Percentiles rank a stretch among this genome's conserved stretches.
Evolutionary conservation across 1,140 invertebrate species (phyloP).

Genomic region (Calycopis cecrops): DNA sequence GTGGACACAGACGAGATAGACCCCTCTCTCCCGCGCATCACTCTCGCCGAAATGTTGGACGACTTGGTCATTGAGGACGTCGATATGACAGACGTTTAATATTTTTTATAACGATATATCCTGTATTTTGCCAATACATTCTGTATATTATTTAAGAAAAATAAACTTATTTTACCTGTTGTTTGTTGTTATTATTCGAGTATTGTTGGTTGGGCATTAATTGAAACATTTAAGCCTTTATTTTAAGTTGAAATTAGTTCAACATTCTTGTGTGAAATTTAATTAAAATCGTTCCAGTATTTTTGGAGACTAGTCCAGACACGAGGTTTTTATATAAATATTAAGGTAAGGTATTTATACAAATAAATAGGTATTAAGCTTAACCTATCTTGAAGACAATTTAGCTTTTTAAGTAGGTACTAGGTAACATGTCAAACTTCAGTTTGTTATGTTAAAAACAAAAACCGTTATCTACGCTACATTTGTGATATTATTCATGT

Average conservation of each 20-base stretch:
- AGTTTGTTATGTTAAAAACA: too few relatives aligned
- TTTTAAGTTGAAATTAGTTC: too few relatives aligned
- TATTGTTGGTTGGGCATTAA: too few relatives aligned
- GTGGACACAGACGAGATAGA: conserved; percentile 83
- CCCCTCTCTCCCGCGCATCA: conserved; percentile 86
- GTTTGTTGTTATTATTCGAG: not conserved
- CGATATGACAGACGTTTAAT: conserved; percentile 78
- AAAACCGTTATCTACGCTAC: not conserved
- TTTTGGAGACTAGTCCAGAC: too few relatives aligned
- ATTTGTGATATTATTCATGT: not conserved
- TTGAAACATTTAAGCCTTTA: too few relatives aligned
- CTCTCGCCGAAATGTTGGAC: conserved; percentile 98
- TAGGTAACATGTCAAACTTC: not conserved
- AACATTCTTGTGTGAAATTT: too few relatives aligned
- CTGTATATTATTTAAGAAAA: conserved; percentile 9
- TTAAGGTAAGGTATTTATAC: too few relatives aligned
- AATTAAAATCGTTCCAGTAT: too few relatives aligned
- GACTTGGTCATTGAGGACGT: conserved; percentile 90
- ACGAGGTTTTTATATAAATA: too few relatives aligned
- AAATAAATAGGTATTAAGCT: too few relatives aligned
- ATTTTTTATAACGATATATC: too few relatives aligned
- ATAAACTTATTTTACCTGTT: conserved; percentile 3
- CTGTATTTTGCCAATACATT: conserved; percentile 1
- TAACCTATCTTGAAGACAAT: too few relatives aligned
- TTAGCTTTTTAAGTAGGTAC: not conserved